Evolutionary conservation across 2,888 invertebrate species (phyloP).

Genomic region (Petrolisthes cinctipes): DNA sequence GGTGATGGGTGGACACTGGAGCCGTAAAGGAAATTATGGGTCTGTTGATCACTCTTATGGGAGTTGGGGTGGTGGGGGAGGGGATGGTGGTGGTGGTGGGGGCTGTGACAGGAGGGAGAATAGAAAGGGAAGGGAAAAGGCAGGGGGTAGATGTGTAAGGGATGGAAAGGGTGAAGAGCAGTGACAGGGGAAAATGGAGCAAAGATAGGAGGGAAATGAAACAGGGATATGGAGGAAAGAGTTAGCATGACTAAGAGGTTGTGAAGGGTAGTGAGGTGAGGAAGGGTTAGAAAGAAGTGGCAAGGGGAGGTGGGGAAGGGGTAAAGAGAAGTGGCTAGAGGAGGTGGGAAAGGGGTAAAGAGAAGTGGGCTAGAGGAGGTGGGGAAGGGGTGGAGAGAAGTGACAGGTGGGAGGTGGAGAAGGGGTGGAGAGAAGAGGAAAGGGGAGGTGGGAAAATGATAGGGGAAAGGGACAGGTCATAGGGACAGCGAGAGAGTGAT

Average conservation of each 20-base stretch:
- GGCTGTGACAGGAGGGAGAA: background rate
- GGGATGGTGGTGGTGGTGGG: background rate
- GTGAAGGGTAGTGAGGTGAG: background rate
- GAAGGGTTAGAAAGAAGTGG: background rate
- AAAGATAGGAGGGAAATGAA: background rate
- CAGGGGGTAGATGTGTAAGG: background rate
- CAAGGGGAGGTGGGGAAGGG: background rate
- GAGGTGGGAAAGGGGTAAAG: background rate
- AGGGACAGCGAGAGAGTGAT: no score
- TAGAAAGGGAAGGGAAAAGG: background rate
- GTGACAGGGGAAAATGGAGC: background rate
- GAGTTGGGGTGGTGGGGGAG: background rate
- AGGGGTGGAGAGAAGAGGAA: background rate
- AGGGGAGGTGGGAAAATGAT: background rate
- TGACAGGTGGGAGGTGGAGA: background rate
- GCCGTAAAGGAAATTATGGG: background rate
- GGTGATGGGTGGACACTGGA: background rate
- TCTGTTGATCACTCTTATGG: background rate
- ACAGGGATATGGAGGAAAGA: background rate
- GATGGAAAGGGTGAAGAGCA: background rate
- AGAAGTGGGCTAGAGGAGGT: background rate
- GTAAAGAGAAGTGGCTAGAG: background rate
- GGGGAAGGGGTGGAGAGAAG: background rate
- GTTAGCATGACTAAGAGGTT: background rate
- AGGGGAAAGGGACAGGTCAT: background rate